These are phyloP conservation scores for Ctenodactylus gundi DNA, from an alignment of 2,113 vertebrate species.

Conservation along the genomic window DNA sequence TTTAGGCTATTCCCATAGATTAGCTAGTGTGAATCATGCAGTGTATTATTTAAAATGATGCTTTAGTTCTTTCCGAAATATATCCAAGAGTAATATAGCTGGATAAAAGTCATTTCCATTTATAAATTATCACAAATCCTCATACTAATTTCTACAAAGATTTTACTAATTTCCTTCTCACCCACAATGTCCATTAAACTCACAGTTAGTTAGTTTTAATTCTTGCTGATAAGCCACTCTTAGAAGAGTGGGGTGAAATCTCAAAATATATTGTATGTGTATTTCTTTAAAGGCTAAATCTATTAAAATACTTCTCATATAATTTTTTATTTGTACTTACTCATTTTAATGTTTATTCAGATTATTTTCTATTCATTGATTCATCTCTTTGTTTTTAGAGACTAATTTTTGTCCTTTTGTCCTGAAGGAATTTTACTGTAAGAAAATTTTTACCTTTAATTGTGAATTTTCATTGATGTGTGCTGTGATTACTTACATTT, in stretches of 20 bases:
- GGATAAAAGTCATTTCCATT: neutral
- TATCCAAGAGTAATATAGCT: neutral
- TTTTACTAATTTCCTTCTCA: neutral
- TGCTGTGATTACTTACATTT: neutral
- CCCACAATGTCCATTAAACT: neutral
- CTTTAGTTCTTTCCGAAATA: neutral
- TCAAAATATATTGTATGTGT: neutral
- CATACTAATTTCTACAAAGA: neutral
- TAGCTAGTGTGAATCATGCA: too few species aligned
- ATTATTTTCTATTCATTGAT: neutral
- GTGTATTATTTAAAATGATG: too few species aligned
- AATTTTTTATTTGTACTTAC: neutral
- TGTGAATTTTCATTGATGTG: neutral
- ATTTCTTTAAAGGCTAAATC: neutral
- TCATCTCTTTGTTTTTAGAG: neutral
- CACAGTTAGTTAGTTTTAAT: too few species aligned
- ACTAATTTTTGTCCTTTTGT: neutral
- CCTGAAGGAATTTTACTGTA: neutral
- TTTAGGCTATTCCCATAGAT: too few species aligned
- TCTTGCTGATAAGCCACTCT: neutral
- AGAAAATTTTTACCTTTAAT: neutral
- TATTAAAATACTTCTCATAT: neutral
- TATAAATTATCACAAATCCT: neutral
- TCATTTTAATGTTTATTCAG: neutral
- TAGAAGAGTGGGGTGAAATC: neutral